Conservation (phyloP, 2,888 invertebrate genomes). For the Euzophera pinguis region DNA sequence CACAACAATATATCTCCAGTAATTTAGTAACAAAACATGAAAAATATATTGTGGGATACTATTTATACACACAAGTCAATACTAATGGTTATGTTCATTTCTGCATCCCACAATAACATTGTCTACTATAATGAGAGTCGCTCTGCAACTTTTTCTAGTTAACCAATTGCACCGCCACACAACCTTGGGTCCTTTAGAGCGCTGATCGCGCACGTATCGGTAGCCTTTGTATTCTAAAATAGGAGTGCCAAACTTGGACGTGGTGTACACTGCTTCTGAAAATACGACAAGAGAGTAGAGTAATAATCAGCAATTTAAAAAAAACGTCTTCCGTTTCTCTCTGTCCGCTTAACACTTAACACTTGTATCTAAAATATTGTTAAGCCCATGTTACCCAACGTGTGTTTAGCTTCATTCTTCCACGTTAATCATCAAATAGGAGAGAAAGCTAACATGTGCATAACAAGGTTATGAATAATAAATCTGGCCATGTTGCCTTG, state of each 20-base stretch:
- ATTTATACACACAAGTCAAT: background rate
- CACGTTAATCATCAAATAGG: too few species aligned
- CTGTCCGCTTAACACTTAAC: too few species aligned
- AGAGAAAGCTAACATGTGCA: too few species aligned
- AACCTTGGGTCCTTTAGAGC: background rate
- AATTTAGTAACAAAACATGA: background rate
- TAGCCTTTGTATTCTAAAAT: background rate
- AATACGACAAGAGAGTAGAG: too few species aligned
- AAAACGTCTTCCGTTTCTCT: too few species aligned
- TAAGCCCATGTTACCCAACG: too few species aligned
- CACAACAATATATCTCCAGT: too few species aligned
- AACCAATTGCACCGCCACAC: background rate
- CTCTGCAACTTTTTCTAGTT: background rate
- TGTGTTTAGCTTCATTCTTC: too few species aligned
- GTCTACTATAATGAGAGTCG: background rate
- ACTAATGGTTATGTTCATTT: background rate
- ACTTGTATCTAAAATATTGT: too few species aligned
- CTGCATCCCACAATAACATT: background rate
- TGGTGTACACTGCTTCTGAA: background rate
- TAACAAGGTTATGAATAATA: too few species aligned
- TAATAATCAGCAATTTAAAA: too few species aligned
- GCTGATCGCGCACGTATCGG: background rate
- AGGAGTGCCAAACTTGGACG: background rate
- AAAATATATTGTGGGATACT: background rate
- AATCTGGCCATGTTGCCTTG: too few species aligned